Evolutionary conservation across 2,797 vertebrate genomes (phyloP).

Genomic region (Ciconia nigra): DNA sequence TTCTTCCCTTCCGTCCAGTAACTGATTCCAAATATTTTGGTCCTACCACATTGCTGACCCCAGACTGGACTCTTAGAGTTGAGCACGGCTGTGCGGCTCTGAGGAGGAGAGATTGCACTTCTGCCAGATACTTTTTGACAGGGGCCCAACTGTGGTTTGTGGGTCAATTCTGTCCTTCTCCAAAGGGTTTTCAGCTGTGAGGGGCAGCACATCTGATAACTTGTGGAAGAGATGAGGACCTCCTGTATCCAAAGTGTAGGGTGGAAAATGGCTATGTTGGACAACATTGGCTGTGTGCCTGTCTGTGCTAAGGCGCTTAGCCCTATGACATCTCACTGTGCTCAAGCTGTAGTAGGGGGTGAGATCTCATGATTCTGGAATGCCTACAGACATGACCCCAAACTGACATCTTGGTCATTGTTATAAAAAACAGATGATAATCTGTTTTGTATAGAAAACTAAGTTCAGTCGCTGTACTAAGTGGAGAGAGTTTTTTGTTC

Average conservation of each 20-base stretch:
- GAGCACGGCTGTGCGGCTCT: background rate
- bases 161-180: background rate
- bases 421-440: background rate
- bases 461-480: background rate
- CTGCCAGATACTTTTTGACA: background rate
- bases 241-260: background rate
- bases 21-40: background rate
- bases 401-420: background rate
- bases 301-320: background rate
- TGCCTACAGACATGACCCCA: background rate
- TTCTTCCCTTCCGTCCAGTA: background rate
- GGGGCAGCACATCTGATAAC: background rate
- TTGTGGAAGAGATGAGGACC: background rate
- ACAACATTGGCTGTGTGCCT: background rate
- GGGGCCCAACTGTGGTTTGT: background rate
- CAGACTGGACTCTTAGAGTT: background rate
- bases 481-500: background rate
- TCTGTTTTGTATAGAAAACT: background rate
- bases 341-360: background rate
- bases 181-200: background rate
- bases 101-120: background rate
- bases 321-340: background rate
- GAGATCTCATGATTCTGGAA: background rate
- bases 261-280: background rate
- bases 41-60: background rate